Evolutionary conservation across 2,797 vertebrate genomes (phyloP).

Genomic region (Bradypus variegatus): DNA sequence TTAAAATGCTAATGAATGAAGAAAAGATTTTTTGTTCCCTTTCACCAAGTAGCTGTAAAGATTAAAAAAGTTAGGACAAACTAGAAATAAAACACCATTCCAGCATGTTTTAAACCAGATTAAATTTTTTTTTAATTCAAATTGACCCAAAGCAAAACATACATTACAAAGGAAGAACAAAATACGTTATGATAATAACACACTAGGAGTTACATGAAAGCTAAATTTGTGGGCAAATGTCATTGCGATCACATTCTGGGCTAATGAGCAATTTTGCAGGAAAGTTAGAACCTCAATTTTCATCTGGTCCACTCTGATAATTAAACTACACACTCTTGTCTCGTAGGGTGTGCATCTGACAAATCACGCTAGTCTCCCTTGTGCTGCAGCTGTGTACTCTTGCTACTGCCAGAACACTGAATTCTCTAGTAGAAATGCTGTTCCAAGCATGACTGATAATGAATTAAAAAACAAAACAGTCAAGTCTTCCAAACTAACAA

Average conservation of each 20-base stretch:
- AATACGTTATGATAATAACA: conserved; percentile 73
- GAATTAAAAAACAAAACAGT: conserved; percentile 66
- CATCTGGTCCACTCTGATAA: conserved; percentile 58
- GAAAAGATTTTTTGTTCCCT: background rate
- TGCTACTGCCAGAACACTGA: conserved; percentile 50
- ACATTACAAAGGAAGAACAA: conserved; percentile 78
- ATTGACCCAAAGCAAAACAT: conserved; percentile 75
- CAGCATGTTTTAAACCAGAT: conserved; percentile 64
- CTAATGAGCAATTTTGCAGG: conserved; percentile 39
- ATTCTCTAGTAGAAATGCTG: conserved; percentile 64
- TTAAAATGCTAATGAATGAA: background rate
- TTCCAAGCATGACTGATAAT: conserved; percentile 66
- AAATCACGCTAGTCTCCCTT: background rate
- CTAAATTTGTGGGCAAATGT: conserved; percentile 58
- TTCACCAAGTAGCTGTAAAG: background rate
- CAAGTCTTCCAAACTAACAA: conserved; percentile 77
- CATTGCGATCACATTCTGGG: conserved; percentile 35
- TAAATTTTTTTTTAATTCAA: conserved; percentile 70
- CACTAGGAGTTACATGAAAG: conserved; percentile 68
- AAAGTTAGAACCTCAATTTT: conserved; percentile 43
- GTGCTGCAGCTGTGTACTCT: conserved; percentile 54
- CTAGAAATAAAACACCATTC: conserved; percentile 69
- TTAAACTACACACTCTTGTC: conserved; percentile 47
- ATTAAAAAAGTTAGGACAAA: conserved; percentile 59
- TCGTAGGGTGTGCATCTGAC: conserved; percentile 56